These are phyloP conservation scores for Eupithecia insigniata DNA, from an alignment of 2,888 invertebrate genomes.

Conservation along the genomic window DNA sequence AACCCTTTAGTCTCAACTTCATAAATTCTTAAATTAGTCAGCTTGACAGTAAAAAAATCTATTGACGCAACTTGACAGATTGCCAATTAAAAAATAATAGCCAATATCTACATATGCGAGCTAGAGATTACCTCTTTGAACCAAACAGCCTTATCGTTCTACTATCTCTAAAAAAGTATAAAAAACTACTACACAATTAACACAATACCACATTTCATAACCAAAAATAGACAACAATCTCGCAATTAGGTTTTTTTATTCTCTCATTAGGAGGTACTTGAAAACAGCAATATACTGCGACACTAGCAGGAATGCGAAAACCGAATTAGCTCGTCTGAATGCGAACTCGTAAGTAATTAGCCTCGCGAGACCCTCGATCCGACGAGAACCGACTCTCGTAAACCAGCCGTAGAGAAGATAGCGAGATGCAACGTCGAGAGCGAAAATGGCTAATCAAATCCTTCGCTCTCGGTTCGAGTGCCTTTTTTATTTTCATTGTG, in stretches of 20 bases:
- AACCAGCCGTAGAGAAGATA: slow-evolving; percentile 80
- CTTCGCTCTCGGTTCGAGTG: slow-evolving; percentile 78
- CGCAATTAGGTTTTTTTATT: slow-evolving; percentile 40
- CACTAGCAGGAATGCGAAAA: slow-evolving; percentile 73
- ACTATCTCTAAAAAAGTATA: slow-evolving; percentile 37
- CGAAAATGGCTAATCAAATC: slow-evolving; percentile 84
- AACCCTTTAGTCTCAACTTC: slow-evolving; percentile 63
- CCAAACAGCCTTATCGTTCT: not conserved
- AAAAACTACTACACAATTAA: slow-evolving; percentile 20
- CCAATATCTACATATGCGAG: not conserved
- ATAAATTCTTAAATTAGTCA: slow-evolving; percentile 78
- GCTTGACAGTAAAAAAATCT: too few species aligned
- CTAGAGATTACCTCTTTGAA: not conserved
- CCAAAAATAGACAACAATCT: slow-evolving; percentile 41
- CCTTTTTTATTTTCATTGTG: slow-evolving; percentile 80
- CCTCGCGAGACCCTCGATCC: slow-evolving; percentile 81
- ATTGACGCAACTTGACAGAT: too few species aligned
- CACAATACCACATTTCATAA: slow-evolving; percentile 19
- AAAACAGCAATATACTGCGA: slow-evolving; percentile 47
- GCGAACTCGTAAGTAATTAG: slow-evolving; percentile 83
- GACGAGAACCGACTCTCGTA: slow-evolving; percentile 64
- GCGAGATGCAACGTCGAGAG: slow-evolving; percentile 74
- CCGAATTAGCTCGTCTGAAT: slow-evolving; percentile 81
- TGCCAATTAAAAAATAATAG: slow-evolving; percentile 80
- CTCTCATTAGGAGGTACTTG: slow-evolving; percentile 43